Evolutionary conservation across 1,140 invertebrate species (phyloP), one percentile per base, ranked within the genome.

Genomic region (Zophobas atratus): DNA sequence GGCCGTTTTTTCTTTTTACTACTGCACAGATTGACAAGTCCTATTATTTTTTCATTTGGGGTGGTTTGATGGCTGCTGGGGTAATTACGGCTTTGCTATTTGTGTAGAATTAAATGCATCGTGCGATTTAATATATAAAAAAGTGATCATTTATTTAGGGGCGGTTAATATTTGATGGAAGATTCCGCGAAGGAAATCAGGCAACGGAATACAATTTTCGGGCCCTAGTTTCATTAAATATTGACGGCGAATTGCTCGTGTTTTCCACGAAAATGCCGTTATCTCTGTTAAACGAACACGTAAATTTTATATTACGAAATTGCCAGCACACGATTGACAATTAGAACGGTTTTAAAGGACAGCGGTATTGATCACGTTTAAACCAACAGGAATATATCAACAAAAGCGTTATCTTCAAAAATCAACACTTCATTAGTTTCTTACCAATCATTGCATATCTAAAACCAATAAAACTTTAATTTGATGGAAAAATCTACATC

Each of bases 141-240:
- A 67, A 67, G 39, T 39, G 3, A 43, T 67, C 38, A 67, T 43
- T 67, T 41, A 67, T 43, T 5, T 5, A 67, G 38, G 1, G 36
- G 32, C 38, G 6, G 34, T 32, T 76, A 74, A 79, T 79, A 34
- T 70, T 79, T 79, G 70, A 79, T 79, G 77, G 72, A 79, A 76
- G 33, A 75, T 76, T 76, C 77, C 38, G 43, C 60, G 56, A 73
- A 71, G 73, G 48, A 75, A 79, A 79, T 77, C 78, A 76, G 70
- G 53, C 70, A 53, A 67, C 43, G 60, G 60, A 67, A 20, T 67
- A 67, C 60, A 41, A 67, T 67, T 67, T 67, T 67, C 60, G 60
- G 60, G 60, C 60, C 60, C 60, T 67, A 70, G 41, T 63, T 41
- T 70, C 75, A 76, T 79, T 76, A 57, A 79, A 72, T 77, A 79